Evolutionary conservation across 2,113 vertebrate species (phyloP).

Genomic region (Siniperca chuatsi): DNA sequence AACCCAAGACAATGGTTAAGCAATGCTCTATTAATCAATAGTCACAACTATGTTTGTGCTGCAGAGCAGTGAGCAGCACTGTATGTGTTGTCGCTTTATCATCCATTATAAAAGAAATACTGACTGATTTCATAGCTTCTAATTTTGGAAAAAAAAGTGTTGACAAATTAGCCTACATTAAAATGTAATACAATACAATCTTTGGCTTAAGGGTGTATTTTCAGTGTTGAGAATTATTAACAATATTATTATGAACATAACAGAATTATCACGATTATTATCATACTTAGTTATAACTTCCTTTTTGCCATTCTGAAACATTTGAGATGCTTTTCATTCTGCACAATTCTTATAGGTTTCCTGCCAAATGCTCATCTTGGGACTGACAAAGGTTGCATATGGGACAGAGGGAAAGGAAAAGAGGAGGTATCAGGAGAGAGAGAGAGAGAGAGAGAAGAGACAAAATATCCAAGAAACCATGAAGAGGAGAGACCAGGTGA

Average conservation of each 20-base stretch:
- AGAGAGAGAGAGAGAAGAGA: not conserved
- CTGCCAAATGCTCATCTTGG: not conserved
- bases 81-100: not conserved
- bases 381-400: not conserved
- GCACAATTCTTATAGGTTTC: slow-evolving; percentile 10
- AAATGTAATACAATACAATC: no score
- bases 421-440: not conserved
- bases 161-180: not conserved
- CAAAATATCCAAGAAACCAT: not conserved
- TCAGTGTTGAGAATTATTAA: not conserved
- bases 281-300: not conserved
- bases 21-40: not conserved
- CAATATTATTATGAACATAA: not conserved
- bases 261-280: not conserved
- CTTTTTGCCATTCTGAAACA: not conserved
- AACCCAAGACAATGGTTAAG: not conserved
- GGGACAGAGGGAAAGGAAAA: not conserved
- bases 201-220: not conserved
- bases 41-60: not conserved
- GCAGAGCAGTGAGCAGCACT: not conserved
- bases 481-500: slow-evolving; percentile 13
- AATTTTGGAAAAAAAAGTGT: not conserved
- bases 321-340: not conserved
- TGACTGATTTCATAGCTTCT: not conserved
- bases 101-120: not conserved